Percentiles rank a stretch among this genome's conserved stretches.
These are phyloP conservation scores for Selene dorsalis DNA, from an alignment of 2,797 vertebrate genomes.

Conservation along the genomic window DNA sequence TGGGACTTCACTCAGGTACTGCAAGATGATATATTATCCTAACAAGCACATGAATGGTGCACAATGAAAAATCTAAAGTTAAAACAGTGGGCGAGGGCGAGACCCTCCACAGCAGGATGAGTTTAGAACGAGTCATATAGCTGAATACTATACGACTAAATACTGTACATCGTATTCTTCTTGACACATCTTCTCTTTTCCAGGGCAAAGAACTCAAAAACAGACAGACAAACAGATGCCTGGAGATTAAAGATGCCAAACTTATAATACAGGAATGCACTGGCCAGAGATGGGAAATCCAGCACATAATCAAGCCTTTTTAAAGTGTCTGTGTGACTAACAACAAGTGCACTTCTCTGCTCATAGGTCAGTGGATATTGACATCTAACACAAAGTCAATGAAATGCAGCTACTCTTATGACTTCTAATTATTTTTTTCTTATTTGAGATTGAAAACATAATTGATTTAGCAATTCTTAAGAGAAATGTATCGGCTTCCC, in stretches of 20 bases:
- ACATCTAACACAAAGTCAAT: constrained; percentile 2
- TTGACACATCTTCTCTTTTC: constrained; percentile 27
- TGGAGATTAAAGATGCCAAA: constrained; percentile 66
- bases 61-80: background rate
- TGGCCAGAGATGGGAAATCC: constrained; percentile 78
- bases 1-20: constrained; percentile 83
- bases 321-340: constrained; percentile 33
- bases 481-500: background rate
- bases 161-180: background rate
- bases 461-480: background rate
- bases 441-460: background rate
- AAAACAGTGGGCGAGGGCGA: background rate
- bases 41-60: background rate
- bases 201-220: constrained; percentile 79
- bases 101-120: no score
- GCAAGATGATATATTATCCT: background rate
- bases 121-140: background rate
- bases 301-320: constrained; percentile 71
- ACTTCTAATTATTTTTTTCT: background rate
- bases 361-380: background rate
- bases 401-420: background rate
- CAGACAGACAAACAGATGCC: constrained; percentile 74
- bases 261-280: constrained; percentile 78
- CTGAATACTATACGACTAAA: background rate
- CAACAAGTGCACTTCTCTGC: constrained; percentile 7